These are phyloP conservation scores for Eidolon dupreanum DNA, from an alignment of 2,797 vertebrate genomes.

Conservation along the genomic window DNA sequence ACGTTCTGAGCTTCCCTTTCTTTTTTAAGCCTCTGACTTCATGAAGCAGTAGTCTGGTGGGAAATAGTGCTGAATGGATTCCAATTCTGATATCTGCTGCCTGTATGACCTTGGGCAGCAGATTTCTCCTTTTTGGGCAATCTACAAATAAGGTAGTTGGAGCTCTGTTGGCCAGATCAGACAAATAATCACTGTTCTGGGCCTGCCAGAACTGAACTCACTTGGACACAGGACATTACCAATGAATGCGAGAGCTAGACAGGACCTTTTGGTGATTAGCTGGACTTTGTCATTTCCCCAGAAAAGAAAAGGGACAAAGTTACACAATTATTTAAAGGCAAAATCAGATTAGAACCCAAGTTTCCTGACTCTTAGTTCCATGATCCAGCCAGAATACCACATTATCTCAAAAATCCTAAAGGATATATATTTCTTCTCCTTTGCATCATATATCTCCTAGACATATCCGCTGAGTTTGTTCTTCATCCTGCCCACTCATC, in stretches of 20 bases:
- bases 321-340: not conserved
- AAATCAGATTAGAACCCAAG: not conserved
- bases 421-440: not conserved
- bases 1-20: not conserved
- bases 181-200: not conserved
- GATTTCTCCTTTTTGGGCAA: not conserved
- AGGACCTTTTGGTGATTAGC: not conserved
- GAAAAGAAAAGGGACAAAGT: not conserved
- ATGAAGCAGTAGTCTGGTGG: not conserved
- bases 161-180: not conserved
- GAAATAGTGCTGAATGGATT: not conserved
- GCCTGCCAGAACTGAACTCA: not conserved
- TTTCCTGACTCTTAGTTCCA: not conserved
- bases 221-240: not conserved
- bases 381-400: not conserved
- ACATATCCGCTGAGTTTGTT: not conserved
- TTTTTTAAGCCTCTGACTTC: not conserved
- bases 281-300: not conserved
- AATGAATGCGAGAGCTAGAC: not conserved
- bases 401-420: not conserved
- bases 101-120: not conserved
- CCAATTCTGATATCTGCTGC: not conserved
- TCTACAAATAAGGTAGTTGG: not conserved
- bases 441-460: not conserved
- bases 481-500: slow-evolving; percentile 59